Evolutionary conservation across 2,113 vertebrate genomes (phyloP).

Genomic region (Colinus virginianus): DNA sequence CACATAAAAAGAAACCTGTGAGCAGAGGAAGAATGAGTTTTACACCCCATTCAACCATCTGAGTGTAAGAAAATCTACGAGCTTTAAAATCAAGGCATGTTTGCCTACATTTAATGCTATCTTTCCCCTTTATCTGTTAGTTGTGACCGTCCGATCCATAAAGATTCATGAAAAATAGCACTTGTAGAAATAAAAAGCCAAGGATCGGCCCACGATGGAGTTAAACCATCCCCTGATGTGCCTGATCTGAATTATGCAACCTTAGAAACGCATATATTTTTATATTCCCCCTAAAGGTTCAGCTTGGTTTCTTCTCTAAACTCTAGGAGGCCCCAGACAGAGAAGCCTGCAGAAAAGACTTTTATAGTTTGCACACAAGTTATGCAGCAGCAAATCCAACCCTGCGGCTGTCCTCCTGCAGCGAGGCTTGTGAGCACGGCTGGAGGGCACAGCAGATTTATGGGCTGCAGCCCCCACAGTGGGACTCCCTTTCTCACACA

Average conservation of each 20-base stretch:
- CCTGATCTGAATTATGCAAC: neutral
- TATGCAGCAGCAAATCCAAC: neutral
- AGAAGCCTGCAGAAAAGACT: neutral
- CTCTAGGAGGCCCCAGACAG: neutral
- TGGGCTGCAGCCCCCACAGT: neutral
- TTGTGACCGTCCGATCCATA: neutral
- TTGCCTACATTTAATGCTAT: conserved; percentile 24
- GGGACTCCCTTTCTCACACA: neutral
- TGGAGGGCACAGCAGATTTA: neutral
- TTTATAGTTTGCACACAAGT: neutral
- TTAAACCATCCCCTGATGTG: neutral
- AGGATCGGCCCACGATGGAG: neutral
- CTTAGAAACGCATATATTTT: neutral
- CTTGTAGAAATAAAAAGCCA: neutral
- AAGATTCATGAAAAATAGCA: conserved; percentile 10
- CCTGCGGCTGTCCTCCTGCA: neutral
- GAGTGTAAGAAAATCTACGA: neutral
- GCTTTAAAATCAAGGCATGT: conserved; percentile 1
- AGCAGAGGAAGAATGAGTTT: conserved; percentile 42
- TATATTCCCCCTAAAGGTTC: neutral
- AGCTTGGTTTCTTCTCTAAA: neutral
- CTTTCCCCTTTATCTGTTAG: neutral
- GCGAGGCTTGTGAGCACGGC: neutral
- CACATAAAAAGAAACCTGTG: conserved; percentile 60
- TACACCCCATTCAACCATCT: neutral